Evolutionary conservation across 2,888 invertebrate species (phyloP), one percentile per base, ranked within the genome.

Genomic region (Stegana nigrithorax): DNA sequence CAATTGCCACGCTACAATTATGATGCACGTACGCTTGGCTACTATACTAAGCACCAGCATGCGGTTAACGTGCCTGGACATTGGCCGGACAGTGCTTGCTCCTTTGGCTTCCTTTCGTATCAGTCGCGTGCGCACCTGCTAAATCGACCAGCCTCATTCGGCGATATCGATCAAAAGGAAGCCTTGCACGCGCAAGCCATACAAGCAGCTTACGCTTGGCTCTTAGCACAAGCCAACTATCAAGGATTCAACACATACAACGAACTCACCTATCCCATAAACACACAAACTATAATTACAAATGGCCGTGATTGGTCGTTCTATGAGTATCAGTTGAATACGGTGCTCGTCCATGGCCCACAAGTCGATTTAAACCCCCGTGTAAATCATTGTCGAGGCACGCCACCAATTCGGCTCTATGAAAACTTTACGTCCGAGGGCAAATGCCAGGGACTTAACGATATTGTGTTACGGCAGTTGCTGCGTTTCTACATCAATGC

Each of bases 301-400:
- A 93, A 98, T 86, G 98, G 98, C 0, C 90, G 92, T 69, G 82
- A 89, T 3, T 96, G 94, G 91, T 92, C 93, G 0, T 92, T 98
- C 70, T 94, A 92, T 80, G 89, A 91, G 12, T 98, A 97, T 82
- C 98, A 99, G 84, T 85, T 99, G 62, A 99, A 99, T 83, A 97
- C 96, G 0, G 88, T 91, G 32, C 80, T 89, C 12, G 84, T 93
- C 71, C 90, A 93, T 75, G 86, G 89, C 27, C 88, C 91, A 69
- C 81, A 90, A 72, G 85, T 89, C n/a, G 85, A 88, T 32, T 87
- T 87, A 10, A 94, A 94, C 85, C 89, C 89, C 0, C 89, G 90
- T 71, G 87, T 89, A 55, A 97, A 97, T 82, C 81, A 95, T 39
- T 94, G 95, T 78, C 96, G 93, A 89, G 90, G 91, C 8, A 91